Evolutionary conservation across 2,888 invertebrate genomes (phyloP).

Genomic region (Nowickia ferox): DNA sequence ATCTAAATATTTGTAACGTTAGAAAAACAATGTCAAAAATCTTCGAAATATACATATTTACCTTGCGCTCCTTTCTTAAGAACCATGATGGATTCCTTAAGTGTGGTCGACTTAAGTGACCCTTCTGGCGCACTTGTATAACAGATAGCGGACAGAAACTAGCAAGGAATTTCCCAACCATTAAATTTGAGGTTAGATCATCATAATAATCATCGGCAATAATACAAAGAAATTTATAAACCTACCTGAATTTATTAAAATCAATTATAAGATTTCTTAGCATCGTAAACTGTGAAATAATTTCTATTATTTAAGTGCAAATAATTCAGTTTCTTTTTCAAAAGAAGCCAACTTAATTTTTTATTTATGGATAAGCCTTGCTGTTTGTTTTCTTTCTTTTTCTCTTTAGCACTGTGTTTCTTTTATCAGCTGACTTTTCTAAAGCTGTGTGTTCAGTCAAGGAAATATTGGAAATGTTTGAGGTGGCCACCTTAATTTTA

Average conservation of each 20-base stretch:
- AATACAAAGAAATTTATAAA: background rate
- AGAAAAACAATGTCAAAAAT: background rate
- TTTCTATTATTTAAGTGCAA: conserved; percentile 9
- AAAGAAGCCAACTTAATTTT: background rate
- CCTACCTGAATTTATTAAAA: conserved; percentile 76
- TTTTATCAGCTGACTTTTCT: conserved; percentile 5
- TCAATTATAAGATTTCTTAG: conserved; percentile 76
- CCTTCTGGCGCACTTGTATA: conserved; percentile 82
- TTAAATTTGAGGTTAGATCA: conserved; percentile 69
- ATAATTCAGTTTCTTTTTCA: background rate
- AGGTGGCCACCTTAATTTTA: conserved; percentile 25
- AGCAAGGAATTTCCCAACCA: conserved; percentile 13
- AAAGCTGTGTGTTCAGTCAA: conserved; percentile 15
- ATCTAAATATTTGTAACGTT: conserved; percentile 83
- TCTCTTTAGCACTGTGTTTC: background rate
- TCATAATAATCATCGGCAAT: background rate
- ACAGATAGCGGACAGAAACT: conserved; percentile 73
- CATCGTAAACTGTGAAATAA: conserved; percentile 71
- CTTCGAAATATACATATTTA: conserved; percentile 81
- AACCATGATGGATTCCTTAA: conserved; percentile 90
- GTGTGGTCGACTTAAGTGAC: conserved; percentile 84
- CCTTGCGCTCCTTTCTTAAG: conserved; percentile 87
- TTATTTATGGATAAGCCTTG: background rate
- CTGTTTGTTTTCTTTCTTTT: conserved; percentile 1
- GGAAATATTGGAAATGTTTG: background rate